Evolutionary conservation across 2,113 vertebrate genomes (phyloP).

Genomic region (Balaenoptera acutorostrata): DNA sequence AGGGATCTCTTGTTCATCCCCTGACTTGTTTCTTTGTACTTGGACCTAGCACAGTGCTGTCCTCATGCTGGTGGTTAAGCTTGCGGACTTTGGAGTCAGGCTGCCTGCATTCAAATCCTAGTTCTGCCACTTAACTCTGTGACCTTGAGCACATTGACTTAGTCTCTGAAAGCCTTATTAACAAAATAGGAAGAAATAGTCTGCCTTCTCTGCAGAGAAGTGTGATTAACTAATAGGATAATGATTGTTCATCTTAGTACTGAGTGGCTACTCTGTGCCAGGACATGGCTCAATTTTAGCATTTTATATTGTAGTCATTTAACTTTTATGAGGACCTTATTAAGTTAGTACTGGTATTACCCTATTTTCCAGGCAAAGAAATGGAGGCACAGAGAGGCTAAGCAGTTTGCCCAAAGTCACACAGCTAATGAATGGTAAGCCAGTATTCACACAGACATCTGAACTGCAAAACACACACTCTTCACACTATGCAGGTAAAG

Average conservation of each 20-base stretch:
- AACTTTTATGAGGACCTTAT: neutral
- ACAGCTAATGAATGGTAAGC: neutral
- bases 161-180: neutral
- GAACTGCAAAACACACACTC: neutral
- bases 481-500: neutral
- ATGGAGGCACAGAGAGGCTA: neutral
- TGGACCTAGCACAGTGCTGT: neutral
- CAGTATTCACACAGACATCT: neutral
- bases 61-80: neutral
- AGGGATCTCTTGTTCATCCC: neutral
- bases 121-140: constrained; percentile 8
- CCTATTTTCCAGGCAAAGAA: neutral
- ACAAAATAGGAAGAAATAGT: neutral
- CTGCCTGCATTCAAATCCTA: neutral
- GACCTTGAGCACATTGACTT: neutral
- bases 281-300: neutral
- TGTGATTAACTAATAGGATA: neutral
- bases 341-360: neutral
- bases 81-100: neutral
- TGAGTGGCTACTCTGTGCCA: neutral
- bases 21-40: neutral
- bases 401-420: neutral
- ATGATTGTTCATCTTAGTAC: neutral
- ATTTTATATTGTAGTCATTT: neutral
- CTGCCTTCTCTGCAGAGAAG: neutral